A percentile compares a stretch with the other conserved stretches of the same genome.
Evolutionary conservation across 92 coral and sea anemone species (phyloP).

Genomic region (Siderastrea radians): DNA sequence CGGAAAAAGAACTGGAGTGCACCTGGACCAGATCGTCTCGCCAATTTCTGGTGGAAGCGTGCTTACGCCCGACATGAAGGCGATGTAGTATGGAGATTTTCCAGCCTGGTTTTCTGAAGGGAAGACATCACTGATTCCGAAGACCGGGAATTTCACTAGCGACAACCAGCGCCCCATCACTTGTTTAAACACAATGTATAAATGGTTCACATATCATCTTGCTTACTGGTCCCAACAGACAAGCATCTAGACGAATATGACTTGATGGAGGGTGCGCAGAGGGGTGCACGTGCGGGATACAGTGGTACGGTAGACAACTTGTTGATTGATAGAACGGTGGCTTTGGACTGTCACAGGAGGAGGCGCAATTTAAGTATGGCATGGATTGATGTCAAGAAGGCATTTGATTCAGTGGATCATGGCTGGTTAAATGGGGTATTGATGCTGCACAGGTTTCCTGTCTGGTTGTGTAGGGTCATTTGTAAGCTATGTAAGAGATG

Average conservation of each 20-base stretch:
- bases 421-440: neutral
- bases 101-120: conserved; percentile 59
- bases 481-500: too few relatives aligned
- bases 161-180: conserved; percentile 64
- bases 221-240: conserved; percentile 54
- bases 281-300: conserved; percentile 44
- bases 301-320: conserved; percentile 69
- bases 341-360: conserved; percentile 38
- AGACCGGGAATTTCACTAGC: conserved; percentile 53
- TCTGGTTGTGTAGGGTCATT: too few relatives aligned
- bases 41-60: conserved; percentile 63
- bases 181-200: conserved; percentile 55
- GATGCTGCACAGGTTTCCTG: too few relatives aligned
- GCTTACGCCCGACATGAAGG: conserved; percentile 33
- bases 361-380: conserved; percentile 67
- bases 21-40: conserved; percentile 62
- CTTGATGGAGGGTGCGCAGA: conserved; percentile 66
- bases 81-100: conserved; percentile 13
- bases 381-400: conserved; percentile 67
- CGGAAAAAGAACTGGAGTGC: conserved; percentile 60
- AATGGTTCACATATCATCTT: conserved; percentile 71
- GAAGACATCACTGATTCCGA: conserved; percentile 45
- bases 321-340: conserved; percentile 67
- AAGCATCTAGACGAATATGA: conserved; percentile 45
- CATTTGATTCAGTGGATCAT: conserved; percentile 43